Conservation (phyloP, 2,113 vertebrate species). For the Microcebus tavaratra region DNA sequence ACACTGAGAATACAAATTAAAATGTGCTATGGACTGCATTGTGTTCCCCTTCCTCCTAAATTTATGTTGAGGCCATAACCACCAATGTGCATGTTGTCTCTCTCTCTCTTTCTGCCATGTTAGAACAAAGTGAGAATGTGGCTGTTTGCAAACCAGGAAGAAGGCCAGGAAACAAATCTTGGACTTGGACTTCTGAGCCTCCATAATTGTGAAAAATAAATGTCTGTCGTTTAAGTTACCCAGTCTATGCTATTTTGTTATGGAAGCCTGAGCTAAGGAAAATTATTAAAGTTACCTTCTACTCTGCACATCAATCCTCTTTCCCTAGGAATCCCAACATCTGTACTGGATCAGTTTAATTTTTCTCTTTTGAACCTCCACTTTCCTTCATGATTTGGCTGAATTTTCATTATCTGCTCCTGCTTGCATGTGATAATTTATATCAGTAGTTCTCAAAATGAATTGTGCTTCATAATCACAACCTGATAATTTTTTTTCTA, state of each 20-base stretch:
- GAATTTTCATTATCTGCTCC: background rate
- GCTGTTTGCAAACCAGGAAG: background rate
- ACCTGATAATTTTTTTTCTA: background rate
- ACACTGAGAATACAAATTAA: background rate
- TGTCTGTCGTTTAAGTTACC: background rate
- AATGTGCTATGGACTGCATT: background rate
- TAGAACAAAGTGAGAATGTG: background rate
- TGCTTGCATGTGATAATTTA: background rate
- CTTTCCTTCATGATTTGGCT: background rate
- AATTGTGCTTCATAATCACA: background rate
- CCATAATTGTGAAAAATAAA: background rate
- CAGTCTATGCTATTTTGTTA: background rate
- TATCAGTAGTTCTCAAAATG: background rate
- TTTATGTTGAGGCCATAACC: background rate
- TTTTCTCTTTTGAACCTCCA: background rate
- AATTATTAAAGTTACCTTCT: background rate
- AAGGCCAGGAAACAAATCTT: background rate
- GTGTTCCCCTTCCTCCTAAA: background rate
- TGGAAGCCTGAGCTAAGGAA: background rate
- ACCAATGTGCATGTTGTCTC: background rate
- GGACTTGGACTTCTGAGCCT: background rate
- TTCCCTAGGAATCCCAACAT: background rate
- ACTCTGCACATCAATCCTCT: background rate
- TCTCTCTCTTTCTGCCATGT: background rate
- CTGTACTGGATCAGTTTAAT: background rate